Evolutionary conservation across 2,888 invertebrate species (phyloP).

Genomic region (Drosophila greeni): DNA sequence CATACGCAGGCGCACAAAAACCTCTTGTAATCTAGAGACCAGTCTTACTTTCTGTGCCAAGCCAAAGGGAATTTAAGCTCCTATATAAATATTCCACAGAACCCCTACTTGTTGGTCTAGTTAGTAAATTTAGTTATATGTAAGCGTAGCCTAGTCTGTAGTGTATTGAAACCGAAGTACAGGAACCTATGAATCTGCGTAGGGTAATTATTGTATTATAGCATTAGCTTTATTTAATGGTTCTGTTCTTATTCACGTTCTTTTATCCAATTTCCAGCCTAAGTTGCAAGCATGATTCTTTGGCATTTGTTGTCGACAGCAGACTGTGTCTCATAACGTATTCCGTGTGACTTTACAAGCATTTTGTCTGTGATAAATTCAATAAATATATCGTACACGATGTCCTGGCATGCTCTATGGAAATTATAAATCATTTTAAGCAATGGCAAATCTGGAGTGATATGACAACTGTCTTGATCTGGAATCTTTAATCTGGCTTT

Average conservation of each 20-base stretch:
- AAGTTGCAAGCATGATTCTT: slow-evolving; percentile 44
- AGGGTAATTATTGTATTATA: slow-evolving; percentile 43
- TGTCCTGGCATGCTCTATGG: slow-evolving; percentile 5
- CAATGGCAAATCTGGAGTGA: slow-evolving; percentile 38
- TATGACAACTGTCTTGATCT: slow-evolving; percentile 41
- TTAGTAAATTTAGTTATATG: slow-evolving; percentile 25
- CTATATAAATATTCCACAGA: slow-evolving; percentile 11
- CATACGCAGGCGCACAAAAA: slow-evolving; percentile 51
- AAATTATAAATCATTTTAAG: slow-evolving; percentile 6
- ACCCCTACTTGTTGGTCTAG: slow-evolving; percentile 31
- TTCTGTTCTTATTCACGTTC: slow-evolving; percentile 14
- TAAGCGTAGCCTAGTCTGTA: slow-evolving; percentile 43
- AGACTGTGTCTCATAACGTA: slow-evolving; percentile 62
- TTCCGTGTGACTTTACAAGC: slow-evolving; percentile 69
- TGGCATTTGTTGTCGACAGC: slow-evolving; percentile 59
- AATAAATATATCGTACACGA: slow-evolving; percentile 52
- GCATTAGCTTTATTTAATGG: slow-evolving; percentile 43
- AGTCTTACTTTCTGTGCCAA: slow-evolving; percentile 21
- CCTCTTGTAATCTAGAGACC: slow-evolving; percentile 34
- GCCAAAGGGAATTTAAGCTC: slow-evolving; percentile 1
- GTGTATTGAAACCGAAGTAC: slow-evolving; percentile 55
- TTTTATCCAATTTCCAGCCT: slow-evolving; percentile 34
- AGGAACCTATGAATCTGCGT: slow-evolving; percentile 67
- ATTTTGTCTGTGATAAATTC: slow-evolving; percentile 70
- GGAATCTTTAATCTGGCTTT: slow-evolving; percentile 24